Evolutionary conservation across 2,113 vertebrate species (phyloP).

Genomic region (Poeciliopsis prolifica): DNA sequence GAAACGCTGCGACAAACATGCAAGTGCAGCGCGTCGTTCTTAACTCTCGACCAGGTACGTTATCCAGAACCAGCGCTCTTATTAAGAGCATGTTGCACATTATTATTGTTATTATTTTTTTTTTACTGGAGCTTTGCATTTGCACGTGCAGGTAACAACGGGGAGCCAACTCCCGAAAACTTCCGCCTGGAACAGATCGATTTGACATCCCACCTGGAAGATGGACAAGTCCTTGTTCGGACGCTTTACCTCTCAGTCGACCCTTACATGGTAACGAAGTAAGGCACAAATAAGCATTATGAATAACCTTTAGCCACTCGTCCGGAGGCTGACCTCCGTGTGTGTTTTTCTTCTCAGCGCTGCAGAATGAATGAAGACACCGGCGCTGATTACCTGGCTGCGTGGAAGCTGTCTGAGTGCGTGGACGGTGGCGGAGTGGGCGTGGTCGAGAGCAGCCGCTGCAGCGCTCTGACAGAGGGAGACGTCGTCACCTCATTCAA

Average conservation of each 20-base stretch:
- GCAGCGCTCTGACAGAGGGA: slow-evolving; percentile 67
- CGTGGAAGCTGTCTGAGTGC: slow-evolving; percentile 87
- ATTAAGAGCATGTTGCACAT: background rate
- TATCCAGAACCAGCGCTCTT: background rate
- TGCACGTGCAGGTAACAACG: slow-evolving; percentile 82
- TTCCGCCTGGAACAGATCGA: slow-evolving; percentile 85
- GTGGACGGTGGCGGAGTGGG: slow-evolving; percentile 90
- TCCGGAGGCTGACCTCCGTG: too few species aligned
- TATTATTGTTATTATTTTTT: too few species aligned
- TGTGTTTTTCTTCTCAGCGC: slow-evolving; percentile 75
- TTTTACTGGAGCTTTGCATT: background rate
- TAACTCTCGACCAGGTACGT: slow-evolving; percentile 87
- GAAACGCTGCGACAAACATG: slow-evolving; percentile 31
- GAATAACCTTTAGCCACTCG: too few species aligned
- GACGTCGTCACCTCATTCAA: slow-evolving; percentile 87
- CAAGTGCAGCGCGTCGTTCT: slow-evolving; percentile 85
- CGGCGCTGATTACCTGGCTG: slow-evolving; percentile 83
- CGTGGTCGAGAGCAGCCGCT: slow-evolving; percentile 86
- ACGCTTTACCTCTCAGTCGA: slow-evolving; percentile 95
- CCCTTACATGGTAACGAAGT: slow-evolving; percentile 90
- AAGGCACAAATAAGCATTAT: background rate
- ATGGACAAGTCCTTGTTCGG: slow-evolving; percentile 84
- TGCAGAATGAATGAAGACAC: slow-evolving; percentile 95
- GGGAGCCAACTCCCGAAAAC: slow-evolving; percentile 85
- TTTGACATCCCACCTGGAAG: slow-evolving; percentile 75